Conservation (phyloP, 2,888 invertebrate genomes). For the Hetaerina titia region DNA sequence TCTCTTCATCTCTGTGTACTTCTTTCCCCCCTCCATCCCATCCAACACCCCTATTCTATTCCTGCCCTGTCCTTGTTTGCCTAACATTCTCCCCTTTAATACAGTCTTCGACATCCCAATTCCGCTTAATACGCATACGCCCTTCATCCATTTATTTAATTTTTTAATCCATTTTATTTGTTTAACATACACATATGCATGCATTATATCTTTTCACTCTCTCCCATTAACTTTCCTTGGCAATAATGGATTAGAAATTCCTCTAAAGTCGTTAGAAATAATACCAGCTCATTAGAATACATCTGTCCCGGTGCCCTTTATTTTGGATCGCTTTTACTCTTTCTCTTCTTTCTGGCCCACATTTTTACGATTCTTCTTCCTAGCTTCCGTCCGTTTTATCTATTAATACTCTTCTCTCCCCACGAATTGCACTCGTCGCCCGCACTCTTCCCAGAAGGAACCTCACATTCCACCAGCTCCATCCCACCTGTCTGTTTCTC, state of each 20-base stretch:
- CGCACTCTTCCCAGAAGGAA: background rate
- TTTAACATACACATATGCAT: too few species aligned
- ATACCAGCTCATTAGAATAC: slow-evolving; percentile 9
- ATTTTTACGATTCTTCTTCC: background rate
- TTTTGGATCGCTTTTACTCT: background rate
- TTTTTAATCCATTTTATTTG: too few species aligned
- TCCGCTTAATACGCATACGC: too few species aligned
- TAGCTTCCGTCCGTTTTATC: background rate
- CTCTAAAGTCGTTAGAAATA: background rate
- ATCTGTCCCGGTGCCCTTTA: background rate
- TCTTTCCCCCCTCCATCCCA: too few species aligned
- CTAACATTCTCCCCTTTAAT: too few species aligned
- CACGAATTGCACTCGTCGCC: background rate
- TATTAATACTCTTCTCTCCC: background rate
- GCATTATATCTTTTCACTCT: background rate
- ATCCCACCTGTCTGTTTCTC: background rate
- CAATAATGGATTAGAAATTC: background rate
- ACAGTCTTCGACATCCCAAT: too few species aligned
- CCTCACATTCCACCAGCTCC: background rate
- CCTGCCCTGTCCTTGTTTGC: too few species aligned
- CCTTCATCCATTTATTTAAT: too few species aligned
- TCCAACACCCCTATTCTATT: too few species aligned
- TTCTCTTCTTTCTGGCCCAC: background rate
- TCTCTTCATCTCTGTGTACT: too few species aligned
- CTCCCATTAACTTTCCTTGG: background rate